Base-by-base conservation (phyloP, 2,113 vertebrate species). In the Herpailurus yagouaroundi region DNA sequence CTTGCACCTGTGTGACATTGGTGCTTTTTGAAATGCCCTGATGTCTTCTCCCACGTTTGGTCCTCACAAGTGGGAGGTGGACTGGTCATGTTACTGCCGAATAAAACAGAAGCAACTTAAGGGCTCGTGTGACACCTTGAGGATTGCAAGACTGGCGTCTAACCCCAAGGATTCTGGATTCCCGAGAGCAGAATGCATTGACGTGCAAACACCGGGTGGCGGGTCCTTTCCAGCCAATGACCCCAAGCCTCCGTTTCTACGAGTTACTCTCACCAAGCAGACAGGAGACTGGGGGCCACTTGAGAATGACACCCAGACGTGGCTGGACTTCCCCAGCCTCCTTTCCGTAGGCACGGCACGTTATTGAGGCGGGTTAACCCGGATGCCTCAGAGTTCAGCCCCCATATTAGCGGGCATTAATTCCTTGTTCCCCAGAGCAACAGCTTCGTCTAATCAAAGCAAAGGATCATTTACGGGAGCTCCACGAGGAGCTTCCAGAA, bases 71-170 rank as follows among this genome's bases (percentile, higher is more conserved):
- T 33, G 19, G 19, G 50, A 71, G n/a, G 23, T 15, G 18, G 31
- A 41, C 5, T 33, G 41, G 71, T 68, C 52, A 19, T 21, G n/a
- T 63, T 18, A 16, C 7, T 25, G 3, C 36, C 52, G 45, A 16
- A 7, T 38, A 41, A 91, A 38, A 68, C 25, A 31, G 38, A 9
- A 88, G 38, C 31, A 15, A 33, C 19, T 2, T n/a, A 19, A 82
- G 31, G 31, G 4, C 27, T 4, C 2, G 1, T 3, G 27, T 18
- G 57, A 27, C 2, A 7, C 33, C n/a, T 9, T 31, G 23, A 14
- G 11, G 7, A 15, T 5, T 16, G 6, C n/a, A 33, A 10, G 52
- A 15, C 4, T 19, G 31, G 0, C 12, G 1, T 16, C 45, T 36
- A 33, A 48, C 25, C 14, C 81, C 33, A 10, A 50, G 5, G 45